Evolutionary conservation across 2,113 vertebrate genomes (phyloP).

Genomic region (Rynchops niger): DNA sequence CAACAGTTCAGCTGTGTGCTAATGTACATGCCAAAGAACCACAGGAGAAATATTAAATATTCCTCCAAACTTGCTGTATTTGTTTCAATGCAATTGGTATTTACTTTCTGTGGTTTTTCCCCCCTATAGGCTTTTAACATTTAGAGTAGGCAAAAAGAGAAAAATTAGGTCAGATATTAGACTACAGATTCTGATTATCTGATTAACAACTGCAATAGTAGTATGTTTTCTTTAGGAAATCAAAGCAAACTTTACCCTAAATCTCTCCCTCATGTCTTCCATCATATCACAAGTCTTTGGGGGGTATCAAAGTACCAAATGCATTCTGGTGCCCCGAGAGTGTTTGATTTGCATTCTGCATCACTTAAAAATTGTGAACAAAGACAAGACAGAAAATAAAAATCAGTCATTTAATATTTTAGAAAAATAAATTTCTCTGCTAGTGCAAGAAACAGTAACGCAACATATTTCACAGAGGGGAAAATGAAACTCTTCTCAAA

Average conservation of each 20-base stretch:
- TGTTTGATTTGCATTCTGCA: not conserved
- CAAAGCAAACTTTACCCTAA: constrained; percentile 10
- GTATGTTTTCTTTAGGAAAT: constrained; percentile 30
- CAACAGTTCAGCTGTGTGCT: not conserved
- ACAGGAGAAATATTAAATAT: not conserved
- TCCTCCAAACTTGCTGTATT: not conserved
- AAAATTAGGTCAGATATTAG: not conserved
- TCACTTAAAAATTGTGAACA: not conserved
- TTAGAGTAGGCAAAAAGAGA: not conserved
- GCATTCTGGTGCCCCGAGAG: not conserved
- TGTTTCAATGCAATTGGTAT: not conserved
- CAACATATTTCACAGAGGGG: not conserved
- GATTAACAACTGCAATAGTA: not conserved
- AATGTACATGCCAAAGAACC: not conserved
- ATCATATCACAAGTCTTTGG: not conserved
- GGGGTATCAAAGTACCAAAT: not conserved
- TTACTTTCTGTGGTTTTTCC: not conserved
- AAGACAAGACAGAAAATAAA: not conserved
- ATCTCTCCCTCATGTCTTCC: not conserved
- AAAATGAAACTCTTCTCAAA: not conserved
- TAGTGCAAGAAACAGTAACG: not conserved
- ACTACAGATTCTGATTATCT: not conserved
- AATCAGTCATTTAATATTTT: not conserved
- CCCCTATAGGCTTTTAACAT: not conserved
- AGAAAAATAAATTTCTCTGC: not conserved